Conservation (phyloP, 2,797 vertebrate genomes). For the Sebastes minor region DNA sequence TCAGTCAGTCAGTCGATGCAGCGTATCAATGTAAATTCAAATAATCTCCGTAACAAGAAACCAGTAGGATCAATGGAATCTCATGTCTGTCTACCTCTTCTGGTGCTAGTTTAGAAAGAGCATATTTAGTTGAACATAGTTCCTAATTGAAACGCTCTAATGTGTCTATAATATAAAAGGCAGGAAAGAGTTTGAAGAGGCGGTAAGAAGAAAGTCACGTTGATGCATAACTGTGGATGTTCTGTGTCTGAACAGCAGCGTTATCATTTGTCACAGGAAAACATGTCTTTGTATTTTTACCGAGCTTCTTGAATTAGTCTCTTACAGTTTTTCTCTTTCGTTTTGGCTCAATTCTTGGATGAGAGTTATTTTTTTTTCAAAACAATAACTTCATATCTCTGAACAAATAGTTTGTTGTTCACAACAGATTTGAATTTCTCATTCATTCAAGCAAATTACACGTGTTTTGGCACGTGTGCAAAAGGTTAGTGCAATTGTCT, state of each 20-base stretch:
- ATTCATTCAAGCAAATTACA: no score
- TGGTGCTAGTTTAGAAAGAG: neutral
- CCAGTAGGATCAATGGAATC: neutral
- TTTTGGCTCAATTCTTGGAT: no score
- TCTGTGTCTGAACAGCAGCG: no score
- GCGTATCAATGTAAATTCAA: neutral
- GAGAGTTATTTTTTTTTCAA: no score
- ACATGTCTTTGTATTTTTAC: neutral
- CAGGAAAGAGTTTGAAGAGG: neutral
- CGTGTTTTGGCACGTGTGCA: no score
- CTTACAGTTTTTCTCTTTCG: neutral
- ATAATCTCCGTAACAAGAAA: neutral
- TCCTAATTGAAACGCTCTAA: neutral
- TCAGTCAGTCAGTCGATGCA: neutral
- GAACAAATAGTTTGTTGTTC: no score
- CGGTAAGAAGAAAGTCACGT: neutral
- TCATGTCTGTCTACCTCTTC: slow-evolving; percentile 20
- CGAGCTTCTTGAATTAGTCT: neutral
- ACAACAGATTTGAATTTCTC: no score
- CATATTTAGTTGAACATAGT: neutral
- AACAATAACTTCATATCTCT: no score
- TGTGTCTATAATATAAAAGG: neutral
- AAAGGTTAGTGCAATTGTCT: no score
- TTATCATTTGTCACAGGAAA: neutral
- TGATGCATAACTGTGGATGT: neutral